A percentile compares a stretch with the other conserved stretches of the same genome.
phyloP scores from a whole-genome alignment of 2,797 vertebrate genomes.

The Chelidonichthys spinosus region DNA sequence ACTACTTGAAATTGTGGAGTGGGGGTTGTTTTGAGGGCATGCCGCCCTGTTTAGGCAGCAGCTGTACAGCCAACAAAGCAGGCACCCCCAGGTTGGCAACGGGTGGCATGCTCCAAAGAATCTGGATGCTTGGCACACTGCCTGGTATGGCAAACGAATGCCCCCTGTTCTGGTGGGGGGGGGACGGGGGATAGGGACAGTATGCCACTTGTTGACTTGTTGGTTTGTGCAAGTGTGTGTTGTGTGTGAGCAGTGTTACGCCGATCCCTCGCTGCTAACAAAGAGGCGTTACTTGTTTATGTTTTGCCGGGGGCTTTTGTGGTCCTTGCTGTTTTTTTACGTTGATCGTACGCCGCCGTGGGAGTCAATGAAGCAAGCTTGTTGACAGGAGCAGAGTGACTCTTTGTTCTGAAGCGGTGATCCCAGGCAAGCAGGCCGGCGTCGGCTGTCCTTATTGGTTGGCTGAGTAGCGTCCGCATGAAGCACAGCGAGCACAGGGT shows the following conservation, averaged over 20 bases:
- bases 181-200: background rate
- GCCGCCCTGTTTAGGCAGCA: slow-evolving; percentile 64
- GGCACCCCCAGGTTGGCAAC: slow-evolving; percentile 71
- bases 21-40: slow-evolving; percentile 61
- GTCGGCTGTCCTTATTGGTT: slow-evolving; percentile 51
- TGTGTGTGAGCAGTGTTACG: slow-evolving; percentile 18
- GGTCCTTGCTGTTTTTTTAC: slow-evolving; percentile 38
- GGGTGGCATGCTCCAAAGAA: slow-evolving; percentile 76
- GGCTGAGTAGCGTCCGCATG: slow-evolving; percentile 53
- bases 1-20: slow-evolving; percentile 62
- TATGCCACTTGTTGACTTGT: slow-evolving; percentile 85
- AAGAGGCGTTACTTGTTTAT: slow-evolving; percentile 56
- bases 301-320: slow-evolving; percentile 50
- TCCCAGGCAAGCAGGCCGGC: slow-evolving; percentile 42
- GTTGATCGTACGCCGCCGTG: slow-evolving; percentile 42
- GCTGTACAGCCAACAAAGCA: slow-evolving; percentile 70
- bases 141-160: slow-evolving; percentile 71
- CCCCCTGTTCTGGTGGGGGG: slow-evolving; percentile 23
- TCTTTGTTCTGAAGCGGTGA: slow-evolving; percentile 70
- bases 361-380: slow-evolving; percentile 58
- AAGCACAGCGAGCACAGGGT: slow-evolving; percentile 39
- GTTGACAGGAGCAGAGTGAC: slow-evolving; percentile 62
- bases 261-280: slow-evolving; percentile 40
- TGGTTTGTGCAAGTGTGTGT: slow-evolving; percentile 58
- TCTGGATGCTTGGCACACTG: slow-evolving; percentile 75